A percentile compares a stretch with the other conserved stretches of the same genome.
Conservation (phyloP, 2,888 invertebrate species). For the Cartodere bifasciata region DNA sequence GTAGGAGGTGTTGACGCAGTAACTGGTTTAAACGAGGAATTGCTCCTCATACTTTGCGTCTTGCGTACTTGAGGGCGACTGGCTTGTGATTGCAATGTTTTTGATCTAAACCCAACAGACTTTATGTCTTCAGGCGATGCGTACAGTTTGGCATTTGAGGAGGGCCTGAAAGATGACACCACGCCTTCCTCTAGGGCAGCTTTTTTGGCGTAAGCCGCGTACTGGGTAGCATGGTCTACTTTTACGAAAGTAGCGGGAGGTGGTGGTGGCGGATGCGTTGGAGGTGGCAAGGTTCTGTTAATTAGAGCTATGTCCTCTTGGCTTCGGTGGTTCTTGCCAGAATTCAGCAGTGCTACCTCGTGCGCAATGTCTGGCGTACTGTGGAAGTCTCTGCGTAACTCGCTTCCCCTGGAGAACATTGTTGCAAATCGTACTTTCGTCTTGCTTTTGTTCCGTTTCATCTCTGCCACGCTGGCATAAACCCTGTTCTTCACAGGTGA, state of each 20-base stretch:
- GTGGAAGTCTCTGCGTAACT: slow-evolving; percentile 71
- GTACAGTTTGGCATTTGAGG: slow-evolving; percentile 73
- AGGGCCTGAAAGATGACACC: slow-evolving; percentile 82
- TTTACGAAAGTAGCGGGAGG: slow-evolving; percentile 52
- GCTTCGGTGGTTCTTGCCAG: slow-evolving; percentile 46
- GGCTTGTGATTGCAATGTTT: slow-evolving; percentile 41
- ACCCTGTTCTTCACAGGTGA: slow-evolving; percentile 58
- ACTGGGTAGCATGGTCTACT: slow-evolving; percentile 40
- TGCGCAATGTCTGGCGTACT: slow-evolving; percentile 75
- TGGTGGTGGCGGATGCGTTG: slow-evolving; percentile 72
- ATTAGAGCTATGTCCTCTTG: slow-evolving; percentile 52
- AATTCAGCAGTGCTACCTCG: slow-evolving; percentile 26
- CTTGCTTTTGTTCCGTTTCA: slow-evolving; percentile 77
- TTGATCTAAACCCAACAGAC: slow-evolving; percentile 51
- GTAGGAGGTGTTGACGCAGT: slow-evolving; percentile 33
- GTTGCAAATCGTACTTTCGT: slow-evolving; percentile 39
- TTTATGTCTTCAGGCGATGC: slow-evolving; percentile 80
- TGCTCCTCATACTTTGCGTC: slow-evolving; percentile 46
- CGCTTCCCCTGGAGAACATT: slow-evolving; percentile 33
- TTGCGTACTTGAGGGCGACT: slow-evolving; percentile 47
- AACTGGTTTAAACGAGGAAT: slow-evolving; percentile 35
- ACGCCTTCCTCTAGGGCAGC: slow-evolving; percentile 35
- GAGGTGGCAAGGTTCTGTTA: slow-evolving; percentile 50
- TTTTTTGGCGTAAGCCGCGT: slow-evolving; percentile 26
- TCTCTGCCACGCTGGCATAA: slow-evolving; percentile 89